A percentile compares a stretch with the other conserved stretches of the same genome.
Conservation (phyloP, 1,140 invertebrate genomes). For the Octopus bimaculoides region DNA sequence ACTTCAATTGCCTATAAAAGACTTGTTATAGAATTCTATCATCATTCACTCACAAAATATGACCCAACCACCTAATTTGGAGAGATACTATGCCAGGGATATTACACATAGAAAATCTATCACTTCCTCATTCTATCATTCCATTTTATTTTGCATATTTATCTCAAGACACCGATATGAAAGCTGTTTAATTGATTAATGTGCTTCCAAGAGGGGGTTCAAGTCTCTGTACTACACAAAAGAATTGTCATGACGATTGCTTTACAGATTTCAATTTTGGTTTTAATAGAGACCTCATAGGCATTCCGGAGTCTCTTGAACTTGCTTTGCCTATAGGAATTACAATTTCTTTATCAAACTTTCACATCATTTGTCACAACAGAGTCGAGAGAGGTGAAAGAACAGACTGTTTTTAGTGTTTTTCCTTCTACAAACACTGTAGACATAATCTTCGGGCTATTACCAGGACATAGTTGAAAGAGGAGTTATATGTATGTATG, state of each 20-base stretch:
- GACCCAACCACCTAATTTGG: no score
- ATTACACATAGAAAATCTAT: no score
- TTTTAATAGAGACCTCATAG: background rate
- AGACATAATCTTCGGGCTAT: background rate
- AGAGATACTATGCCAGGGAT: no score
- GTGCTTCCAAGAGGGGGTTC: background rate
- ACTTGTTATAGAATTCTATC: no score
- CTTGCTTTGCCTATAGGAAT: background rate
- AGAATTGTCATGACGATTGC: background rate
- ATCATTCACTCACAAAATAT: no score
- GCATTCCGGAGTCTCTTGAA: background rate
- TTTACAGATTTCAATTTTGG: background rate
- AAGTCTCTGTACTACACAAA: background rate
- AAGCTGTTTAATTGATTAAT: background rate
- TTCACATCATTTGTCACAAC: background rate
- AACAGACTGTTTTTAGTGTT: background rate
- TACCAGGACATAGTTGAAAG: background rate
- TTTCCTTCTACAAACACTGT: background rate
- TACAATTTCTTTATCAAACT: background rate
- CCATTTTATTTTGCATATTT: no score
- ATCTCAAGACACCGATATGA: background rate
- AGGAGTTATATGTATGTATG: background rate
- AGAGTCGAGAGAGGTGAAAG: background rate
- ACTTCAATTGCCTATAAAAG: no score
- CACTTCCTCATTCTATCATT: no score